phyloP scores from a whole-genome alignment of 2,113 vertebrate species.

The Heterotilapia buettikoferi region DNA sequence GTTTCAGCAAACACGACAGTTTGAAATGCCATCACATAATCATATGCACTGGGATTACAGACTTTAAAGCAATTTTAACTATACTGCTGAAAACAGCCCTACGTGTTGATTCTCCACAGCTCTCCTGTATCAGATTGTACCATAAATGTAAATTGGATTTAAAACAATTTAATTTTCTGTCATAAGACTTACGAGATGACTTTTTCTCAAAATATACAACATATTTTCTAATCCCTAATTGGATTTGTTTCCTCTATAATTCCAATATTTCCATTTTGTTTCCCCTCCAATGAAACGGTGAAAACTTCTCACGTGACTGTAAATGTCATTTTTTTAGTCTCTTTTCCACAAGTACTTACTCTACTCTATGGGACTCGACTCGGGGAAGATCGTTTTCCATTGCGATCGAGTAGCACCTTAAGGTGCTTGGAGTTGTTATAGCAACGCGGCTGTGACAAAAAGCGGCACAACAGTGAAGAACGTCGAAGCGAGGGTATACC shows the following conservation, averaged over 20 bases:
- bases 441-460: not conserved
- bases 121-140: not conserved
- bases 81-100: not conserved
- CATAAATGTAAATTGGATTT: not conserved
- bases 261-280: not conserved
- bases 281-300: not conserved
- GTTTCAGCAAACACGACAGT: not conserved
- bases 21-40: not conserved
- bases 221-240: not conserved
- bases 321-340: not conserved
- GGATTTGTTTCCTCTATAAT: not conserved
- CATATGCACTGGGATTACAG: not conserved
- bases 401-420: not conserved
- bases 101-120: not conserved
- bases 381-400: not conserved
- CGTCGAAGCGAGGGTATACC: fast-evolving
- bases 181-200: not conserved
- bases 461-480: fast-evolving
- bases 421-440: not conserved
- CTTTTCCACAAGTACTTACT: not conserved
- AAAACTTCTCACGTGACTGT: not conserved
- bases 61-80: not conserved
- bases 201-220: not conserved
- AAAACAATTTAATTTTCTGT: not conserved
- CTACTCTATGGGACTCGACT: not conserved